phyloP scores from a whole-genome alignment of 2,888 invertebrate genomes.

The Onchidella celtica region DNA sequence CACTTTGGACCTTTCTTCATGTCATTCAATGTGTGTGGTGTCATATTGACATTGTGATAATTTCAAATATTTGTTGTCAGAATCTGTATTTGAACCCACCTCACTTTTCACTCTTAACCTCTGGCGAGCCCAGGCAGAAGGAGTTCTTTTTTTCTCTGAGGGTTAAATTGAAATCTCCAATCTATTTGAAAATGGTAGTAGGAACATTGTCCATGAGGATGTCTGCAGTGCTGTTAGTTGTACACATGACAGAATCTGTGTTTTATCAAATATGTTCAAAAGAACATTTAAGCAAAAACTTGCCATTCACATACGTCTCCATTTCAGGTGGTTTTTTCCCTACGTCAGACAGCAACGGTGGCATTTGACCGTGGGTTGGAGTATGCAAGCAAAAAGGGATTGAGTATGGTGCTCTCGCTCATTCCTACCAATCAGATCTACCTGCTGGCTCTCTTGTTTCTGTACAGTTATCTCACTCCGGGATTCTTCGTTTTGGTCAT shows the following conservation, averaged over 20 bases:
- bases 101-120: background rate
- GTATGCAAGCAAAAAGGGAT: conserved; percentile 74
- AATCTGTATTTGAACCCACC: background rate
- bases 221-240: too few species aligned
- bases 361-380: conserved; percentile 71
- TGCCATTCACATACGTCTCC: background rate
- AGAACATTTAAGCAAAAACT: too few species aligned
- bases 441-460: conserved; percentile 85
- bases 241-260: too few species aligned
- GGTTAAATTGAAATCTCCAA: too few species aligned
- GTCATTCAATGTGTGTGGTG: conserved; percentile 21
- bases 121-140: conserved; percentile 28
- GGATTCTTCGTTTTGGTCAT: conserved; percentile 87
- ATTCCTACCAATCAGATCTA: conserved; percentile 83
- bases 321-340: conserved; percentile 70
- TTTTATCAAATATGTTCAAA: too few species aligned
- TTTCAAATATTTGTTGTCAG: background rate
- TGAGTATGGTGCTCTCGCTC: conserved; percentile 70
- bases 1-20: conserved; percentile 50
- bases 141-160: background rate
- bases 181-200: too few species aligned
- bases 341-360: conserved; percentile 66
- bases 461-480: conserved; percentile 87
- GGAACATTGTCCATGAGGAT: too few species aligned
- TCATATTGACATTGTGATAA: background rate